Evolutionary conservation across 2,888 invertebrate species (phyloP).

Genomic region (Cerceris ruficornis): DNA sequence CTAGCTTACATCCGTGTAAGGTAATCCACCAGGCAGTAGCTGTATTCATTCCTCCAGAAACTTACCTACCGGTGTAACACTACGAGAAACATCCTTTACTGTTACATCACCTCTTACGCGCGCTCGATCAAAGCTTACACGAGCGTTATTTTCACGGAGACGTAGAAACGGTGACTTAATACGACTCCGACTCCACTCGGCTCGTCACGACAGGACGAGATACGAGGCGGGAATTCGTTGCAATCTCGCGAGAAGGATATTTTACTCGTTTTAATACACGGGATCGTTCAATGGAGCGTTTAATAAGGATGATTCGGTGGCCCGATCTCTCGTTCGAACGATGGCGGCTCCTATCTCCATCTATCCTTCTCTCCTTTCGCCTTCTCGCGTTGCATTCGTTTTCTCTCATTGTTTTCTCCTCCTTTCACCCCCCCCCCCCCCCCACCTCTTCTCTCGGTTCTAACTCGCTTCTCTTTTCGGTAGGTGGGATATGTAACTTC

Average conservation of each 20-base stretch:
- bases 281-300: constrained; percentile 62
- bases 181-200: not conserved
- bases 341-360: constrained; percentile 25
- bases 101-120: constrained; percentile 4
- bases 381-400: constrained; percentile 26
- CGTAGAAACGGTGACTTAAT: not conserved
- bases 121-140: constrained; percentile 6
- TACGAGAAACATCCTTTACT: not conserved
- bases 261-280: constrained; percentile 44
- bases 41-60: constrained; percentile 6
- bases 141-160: constrained; percentile 14
- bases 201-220: constrained; percentile 14
- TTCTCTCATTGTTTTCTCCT: constrained; percentile 38
- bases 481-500: constrained; percentile 74
- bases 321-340: constrained; percentile 36
- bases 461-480: constrained; percentile 64
- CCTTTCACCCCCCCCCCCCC: constrained; percentile 15
- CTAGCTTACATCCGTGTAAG: constrained; percentile 7
- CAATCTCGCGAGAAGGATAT: constrained; percentile 21
- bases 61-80: not conserved
- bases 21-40: not conserved
- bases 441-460: constrained; percentile 30
- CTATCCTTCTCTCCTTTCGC: not conserved
- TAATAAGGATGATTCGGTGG: constrained; percentile 68
- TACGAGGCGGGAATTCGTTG: constrained; percentile 46